phyloP scores from a whole-genome alignment of 2,113 vertebrate species.

The Indri indri region DNA sequence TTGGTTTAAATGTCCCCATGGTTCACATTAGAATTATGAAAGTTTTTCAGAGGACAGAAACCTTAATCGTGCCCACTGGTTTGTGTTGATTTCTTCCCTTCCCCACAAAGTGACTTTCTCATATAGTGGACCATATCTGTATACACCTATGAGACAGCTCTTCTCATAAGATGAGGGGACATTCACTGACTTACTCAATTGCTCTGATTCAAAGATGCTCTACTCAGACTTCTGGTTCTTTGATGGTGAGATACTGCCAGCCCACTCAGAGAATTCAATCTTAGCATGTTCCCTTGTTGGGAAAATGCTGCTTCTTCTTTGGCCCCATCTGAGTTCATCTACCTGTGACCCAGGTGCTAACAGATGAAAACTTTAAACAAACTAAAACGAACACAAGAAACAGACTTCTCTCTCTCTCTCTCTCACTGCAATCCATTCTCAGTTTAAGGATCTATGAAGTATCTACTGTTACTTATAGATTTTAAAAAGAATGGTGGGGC shows the following conservation, averaged over 20 bases:
- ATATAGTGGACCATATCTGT: neutral
- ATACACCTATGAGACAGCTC: neutral
- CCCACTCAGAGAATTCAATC: neutral
- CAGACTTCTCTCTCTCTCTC: neutral
- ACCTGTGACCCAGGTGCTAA: neutral
- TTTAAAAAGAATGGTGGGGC: neutral
- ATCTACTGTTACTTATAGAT: neutral
- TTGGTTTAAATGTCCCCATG: neutral
- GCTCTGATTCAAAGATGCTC: neutral
- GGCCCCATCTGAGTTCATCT: neutral
- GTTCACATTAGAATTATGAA: neutral
- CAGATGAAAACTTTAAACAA: neutral
- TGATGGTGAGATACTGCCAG: neutral
- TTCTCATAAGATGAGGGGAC: neutral
- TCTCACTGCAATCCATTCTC: neutral
- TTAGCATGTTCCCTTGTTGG: neutral
- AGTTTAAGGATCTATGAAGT: neutral
- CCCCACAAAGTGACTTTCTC: neutral
- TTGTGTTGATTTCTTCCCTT: neutral
- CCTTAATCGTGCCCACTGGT: neutral
- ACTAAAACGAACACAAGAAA: neutral
- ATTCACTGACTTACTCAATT: neutral
- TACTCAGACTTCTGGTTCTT: neutral
- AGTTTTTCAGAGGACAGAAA: neutral
- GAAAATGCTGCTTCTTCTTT: neutral